Evolutionary conservation across 2,113 vertebrate species (phyloP).

Genomic region (Desmodus rotundus): DNA sequence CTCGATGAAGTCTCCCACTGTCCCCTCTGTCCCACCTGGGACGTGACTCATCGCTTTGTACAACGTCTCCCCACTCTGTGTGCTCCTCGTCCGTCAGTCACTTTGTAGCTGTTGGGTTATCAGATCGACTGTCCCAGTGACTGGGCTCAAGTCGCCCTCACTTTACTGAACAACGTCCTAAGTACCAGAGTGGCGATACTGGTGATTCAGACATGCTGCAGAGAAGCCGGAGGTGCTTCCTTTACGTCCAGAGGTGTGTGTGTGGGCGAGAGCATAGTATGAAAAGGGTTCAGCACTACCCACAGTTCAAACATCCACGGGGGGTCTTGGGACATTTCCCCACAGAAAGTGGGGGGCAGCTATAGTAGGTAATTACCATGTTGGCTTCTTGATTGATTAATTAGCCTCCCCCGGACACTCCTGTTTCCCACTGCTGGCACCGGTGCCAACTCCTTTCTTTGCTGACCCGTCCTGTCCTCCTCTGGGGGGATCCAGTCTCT

Average conservation of each 20-base stretch:
- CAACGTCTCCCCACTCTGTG: neutral
- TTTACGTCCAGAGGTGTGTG: neutral
- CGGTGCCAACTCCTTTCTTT: neutral
- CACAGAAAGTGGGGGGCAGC: neutral
- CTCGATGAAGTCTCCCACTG: neutral
- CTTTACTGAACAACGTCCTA: neutral
- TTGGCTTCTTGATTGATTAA: neutral
- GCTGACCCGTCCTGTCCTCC: neutral
- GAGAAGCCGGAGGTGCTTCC: neutral
- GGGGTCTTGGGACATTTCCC: neutral
- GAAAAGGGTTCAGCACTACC: neutral
- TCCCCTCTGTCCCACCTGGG: neutral
- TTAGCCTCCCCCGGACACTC: accelerated
- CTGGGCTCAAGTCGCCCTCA: too few species aligned
- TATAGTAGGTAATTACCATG: accelerated
- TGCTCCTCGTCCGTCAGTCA: neutral
- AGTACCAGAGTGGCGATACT: neutral
- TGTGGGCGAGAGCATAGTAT: neutral
- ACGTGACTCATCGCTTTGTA: neutral
- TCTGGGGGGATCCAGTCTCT: neutral
- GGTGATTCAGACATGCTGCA: accelerated
- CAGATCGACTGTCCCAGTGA: neutral
- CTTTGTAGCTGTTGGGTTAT: neutral
- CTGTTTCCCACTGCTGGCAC: neutral
- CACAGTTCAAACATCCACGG: neutral